Percentiles rank a stretch among this genome's conserved stretches.
Conservation (phyloP, 2,113 vertebrate genomes). For the Colinus virginianus region DNA sequence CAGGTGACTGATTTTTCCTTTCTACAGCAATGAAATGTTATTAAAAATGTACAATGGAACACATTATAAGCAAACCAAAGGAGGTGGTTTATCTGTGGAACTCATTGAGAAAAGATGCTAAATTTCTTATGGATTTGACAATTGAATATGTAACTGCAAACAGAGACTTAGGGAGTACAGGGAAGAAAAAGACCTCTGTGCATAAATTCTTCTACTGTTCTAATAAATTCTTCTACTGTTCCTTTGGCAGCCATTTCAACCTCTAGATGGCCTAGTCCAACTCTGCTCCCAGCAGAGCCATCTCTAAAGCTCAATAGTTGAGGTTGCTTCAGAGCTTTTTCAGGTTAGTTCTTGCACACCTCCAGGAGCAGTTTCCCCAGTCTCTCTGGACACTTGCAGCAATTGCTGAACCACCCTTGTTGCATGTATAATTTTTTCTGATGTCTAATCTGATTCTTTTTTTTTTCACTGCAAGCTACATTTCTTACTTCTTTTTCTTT, state of each 20-base stretch:
- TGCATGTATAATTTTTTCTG: neutral
- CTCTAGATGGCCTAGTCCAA: neutral
- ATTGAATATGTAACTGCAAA: neutral
- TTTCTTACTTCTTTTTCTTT: neutral
- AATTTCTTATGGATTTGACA: neutral
- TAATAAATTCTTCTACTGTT: neutral
- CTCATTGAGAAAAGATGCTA: neutral
- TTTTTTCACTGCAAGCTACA: neutral
- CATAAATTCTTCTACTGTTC: neutral
- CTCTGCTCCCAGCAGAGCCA: neutral
- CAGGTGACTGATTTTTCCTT: neutral
- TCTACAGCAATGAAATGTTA: neutral
- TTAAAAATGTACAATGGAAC: neutral
- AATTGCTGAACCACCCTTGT: neutral
- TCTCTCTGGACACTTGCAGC: neutral
- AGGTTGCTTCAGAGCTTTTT: neutral
- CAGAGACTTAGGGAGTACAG: neutral
- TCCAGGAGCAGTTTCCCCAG: neutral
- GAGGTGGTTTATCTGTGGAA: neutral
- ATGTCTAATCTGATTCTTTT: neutral
- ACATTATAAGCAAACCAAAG: neutral
- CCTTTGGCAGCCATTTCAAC: neutral
- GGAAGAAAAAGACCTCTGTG: neutral
- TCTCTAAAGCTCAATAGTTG: neutral
- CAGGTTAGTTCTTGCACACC: neutral